A percentile compares a stretch with the other conserved stretches of the same genome.
phyloP scores from a whole-genome alignment of 2,888 invertebrate species.

The Laothoe populi region DNA sequence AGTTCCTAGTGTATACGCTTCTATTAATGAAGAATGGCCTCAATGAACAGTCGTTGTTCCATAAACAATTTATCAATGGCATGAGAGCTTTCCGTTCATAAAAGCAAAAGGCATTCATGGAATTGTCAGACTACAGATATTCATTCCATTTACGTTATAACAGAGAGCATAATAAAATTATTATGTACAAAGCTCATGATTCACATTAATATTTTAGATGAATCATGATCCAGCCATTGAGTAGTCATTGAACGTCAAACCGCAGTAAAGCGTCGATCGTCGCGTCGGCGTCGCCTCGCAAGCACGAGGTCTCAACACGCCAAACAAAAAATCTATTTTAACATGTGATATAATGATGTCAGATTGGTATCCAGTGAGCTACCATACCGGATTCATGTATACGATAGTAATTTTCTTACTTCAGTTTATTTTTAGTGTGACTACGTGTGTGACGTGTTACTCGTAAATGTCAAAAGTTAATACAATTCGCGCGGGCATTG shows the following conservation, averaged over 20 bases:
- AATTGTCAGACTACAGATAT: conserved; percentile 15
- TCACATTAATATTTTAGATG: conserved; percentile 76
- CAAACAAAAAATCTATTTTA: conserved; percentile 79
- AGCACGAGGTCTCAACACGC: conserved; percentile 57
- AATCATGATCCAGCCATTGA: conserved; percentile 73
- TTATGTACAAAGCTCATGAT: conserved; percentile 66
- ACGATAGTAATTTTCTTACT: conserved; percentile 79
- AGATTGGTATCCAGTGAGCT: conserved; percentile 73
- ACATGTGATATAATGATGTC: conserved; percentile 82
- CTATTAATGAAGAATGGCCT: conserved; percentile 14
- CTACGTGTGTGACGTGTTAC: conserved; percentile 77
- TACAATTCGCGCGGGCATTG: conserved; percentile 51
- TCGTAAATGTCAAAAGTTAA: conserved; percentile 80
- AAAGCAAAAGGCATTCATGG: conserved; percentile 12
- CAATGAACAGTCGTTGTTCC: conserved; percentile 50
- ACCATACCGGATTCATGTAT: conserved; percentile 76
- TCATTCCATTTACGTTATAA: conserved; percentile 15
- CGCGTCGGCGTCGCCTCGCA: conserved; percentile 55
- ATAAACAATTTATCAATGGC: conserved; percentile 45
- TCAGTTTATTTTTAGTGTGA: conserved; percentile 80
- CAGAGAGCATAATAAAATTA: conserved; percentile 36
- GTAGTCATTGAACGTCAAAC: conserved; percentile 71
- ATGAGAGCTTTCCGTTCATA: conserved; percentile 17
- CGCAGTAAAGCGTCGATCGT: conserved; percentile 67
- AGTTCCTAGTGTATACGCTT: conserved; percentile 23